Evolutionary conservation across 2,113 vertebrate species (phyloP).

Genomic region (Thalassarche chlororhynchos): DNA sequence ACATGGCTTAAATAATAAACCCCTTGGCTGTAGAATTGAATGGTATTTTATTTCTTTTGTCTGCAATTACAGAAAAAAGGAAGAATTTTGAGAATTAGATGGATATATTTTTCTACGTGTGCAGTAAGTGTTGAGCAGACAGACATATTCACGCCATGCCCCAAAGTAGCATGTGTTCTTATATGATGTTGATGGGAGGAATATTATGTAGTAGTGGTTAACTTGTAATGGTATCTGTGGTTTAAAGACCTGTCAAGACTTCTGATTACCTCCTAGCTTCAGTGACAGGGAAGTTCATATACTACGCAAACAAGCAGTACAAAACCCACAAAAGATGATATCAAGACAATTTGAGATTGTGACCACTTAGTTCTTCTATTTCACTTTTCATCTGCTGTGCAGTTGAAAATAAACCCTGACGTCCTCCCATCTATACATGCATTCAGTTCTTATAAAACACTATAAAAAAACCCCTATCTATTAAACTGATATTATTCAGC

Average conservation of each 20-base stretch:
- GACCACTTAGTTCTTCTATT: background rate
- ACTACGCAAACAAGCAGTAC: background rate
- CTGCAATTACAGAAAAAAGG: background rate
- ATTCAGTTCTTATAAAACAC: background rate
- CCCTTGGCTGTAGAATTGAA: background rate
- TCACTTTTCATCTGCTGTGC: background rate
- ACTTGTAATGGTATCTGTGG: conserved; percentile 67
- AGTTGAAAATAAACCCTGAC: background rate
- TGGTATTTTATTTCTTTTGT: background rate
- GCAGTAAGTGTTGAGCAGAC: background rate
- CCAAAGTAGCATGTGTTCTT: background rate
- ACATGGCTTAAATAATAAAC: background rate
- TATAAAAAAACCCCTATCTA: background rate
- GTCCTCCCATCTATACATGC: background rate
- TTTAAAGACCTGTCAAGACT: conserved; percentile 69
- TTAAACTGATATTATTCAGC: background rate
- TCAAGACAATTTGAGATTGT: background rate
- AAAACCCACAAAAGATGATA: conserved; percentile 18
- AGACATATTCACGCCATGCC: background rate
- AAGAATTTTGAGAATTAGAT: background rate
- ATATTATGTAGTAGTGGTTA: conserved; percentile 50
- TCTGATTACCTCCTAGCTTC: conserved; percentile 45
- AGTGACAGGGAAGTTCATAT: conserved; percentile 56
- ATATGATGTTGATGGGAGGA: conserved; percentile 26
- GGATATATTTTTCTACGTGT: background rate